Evolutionary conservation across 2,797 vertebrate species (phyloP).

Genomic region (Carcharodon carcharias): DNA sequence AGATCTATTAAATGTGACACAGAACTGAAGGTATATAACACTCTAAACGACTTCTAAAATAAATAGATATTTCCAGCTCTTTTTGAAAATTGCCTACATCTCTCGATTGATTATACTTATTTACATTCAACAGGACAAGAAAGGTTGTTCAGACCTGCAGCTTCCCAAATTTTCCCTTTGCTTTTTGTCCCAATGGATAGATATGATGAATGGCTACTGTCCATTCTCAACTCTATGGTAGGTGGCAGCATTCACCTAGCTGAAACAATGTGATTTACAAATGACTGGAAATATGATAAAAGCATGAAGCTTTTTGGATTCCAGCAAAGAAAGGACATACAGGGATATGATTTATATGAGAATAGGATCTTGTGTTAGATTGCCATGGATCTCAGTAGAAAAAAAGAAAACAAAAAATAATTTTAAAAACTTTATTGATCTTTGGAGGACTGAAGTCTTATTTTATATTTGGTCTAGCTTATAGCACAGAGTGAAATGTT

Average conservation of each 20-base stretch:
- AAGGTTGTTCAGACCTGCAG: neutral
- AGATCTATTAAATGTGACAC: neutral
- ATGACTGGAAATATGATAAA: neutral
- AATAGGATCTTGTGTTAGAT: neutral
- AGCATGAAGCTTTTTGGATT: neutral
- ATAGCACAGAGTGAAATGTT: conserved; percentile 7
- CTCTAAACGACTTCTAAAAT: neutral
- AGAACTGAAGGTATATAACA: neutral
- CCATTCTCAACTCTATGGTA: neutral
- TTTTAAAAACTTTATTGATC: neutral
- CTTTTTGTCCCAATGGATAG: neutral
- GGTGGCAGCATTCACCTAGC: neutral
- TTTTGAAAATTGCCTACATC: neutral
- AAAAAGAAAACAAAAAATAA: neutral
- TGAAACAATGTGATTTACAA: neutral
- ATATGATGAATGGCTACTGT: neutral
- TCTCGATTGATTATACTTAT: neutral
- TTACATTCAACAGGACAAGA: neutral
- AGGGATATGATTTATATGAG: neutral
- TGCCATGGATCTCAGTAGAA: neutral
- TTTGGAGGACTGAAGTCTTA: conserved; percentile 25
- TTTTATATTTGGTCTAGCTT: neutral
- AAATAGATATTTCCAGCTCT: neutral
- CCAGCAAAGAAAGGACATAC: neutral
- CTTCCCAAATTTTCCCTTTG: neutral